A percentile compares a stretch with the other conserved stretches of the same genome.
Conservation (phyloP, 2,888 invertebrate genomes). For the Octonoba sinensis region DNA sequence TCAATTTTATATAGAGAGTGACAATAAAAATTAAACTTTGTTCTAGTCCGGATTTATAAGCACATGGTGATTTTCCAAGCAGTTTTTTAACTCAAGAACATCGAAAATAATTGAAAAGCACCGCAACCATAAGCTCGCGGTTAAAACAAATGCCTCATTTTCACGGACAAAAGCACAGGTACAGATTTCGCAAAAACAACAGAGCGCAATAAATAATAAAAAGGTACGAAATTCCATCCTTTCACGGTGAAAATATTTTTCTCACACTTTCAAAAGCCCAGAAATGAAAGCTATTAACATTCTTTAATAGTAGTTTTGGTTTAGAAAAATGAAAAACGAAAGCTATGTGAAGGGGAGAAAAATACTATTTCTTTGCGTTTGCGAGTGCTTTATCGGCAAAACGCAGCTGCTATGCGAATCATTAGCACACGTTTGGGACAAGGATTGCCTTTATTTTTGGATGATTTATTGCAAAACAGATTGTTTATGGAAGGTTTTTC, state of each 20-base stretch:
- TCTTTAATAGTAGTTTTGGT: background rate
- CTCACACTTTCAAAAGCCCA: background rate
- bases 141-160: too few relatives aligned
- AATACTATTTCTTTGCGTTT: conserved; percentile 6
- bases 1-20: too few relatives aligned
- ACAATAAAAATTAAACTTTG: too few relatives aligned
- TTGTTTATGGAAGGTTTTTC: conserved; percentile 3
- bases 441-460: conserved; percentile 23
- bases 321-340: conserved; percentile 1
- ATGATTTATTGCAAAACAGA: conserved; percentile 28
- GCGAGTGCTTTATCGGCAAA: conserved; percentile 10
- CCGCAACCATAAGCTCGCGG: too few relatives aligned
- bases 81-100: too few relatives aligned
- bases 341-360: background rate
- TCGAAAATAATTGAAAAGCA: too few relatives aligned
- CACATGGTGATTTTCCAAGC: too few relatives aligned
- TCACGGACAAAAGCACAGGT: too few relatives aligned
- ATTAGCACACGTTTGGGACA: conserved; percentile 15
- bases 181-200: too few relatives aligned
- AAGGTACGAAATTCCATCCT: too few relatives aligned
- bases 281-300: conserved; percentile 10
- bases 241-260: background rate
- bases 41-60: too few relatives aligned
- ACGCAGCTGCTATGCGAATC: conserved; percentile 13
- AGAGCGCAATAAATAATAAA: too few relatives aligned